phyloP scores from a whole-genome alignment of 2,113 vertebrate genomes.

The Microcebus ravelobensis region DNA sequence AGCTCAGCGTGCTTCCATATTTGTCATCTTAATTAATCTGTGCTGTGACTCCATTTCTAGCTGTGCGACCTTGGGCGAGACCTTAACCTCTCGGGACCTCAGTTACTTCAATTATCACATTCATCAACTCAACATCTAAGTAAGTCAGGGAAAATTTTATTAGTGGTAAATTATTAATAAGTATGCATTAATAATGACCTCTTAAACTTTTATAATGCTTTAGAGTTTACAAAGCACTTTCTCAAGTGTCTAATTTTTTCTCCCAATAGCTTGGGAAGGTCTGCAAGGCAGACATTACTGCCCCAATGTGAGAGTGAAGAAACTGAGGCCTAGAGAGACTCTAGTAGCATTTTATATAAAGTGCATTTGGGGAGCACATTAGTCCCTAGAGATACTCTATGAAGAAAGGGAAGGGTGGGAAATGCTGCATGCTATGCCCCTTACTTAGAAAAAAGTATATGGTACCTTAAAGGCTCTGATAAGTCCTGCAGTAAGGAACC shows the following conservation, averaged over 20 bases:
- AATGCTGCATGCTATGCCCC: neutral
- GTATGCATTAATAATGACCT: conserved; percentile 71
- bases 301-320: neutral
- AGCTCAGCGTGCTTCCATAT: neutral
- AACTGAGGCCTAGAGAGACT: neutral
- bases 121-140: conserved; percentile 52
- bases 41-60: neutral
- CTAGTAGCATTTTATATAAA: neutral
- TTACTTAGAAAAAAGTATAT: neutral
- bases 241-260: neutral
- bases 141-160: conserved; percentile 58
- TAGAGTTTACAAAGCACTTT: conserved; percentile 70
- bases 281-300: rapidly evolving
- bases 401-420: neutral
- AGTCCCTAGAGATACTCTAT: neutral
- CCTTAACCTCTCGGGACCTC: conserved; percentile 7
- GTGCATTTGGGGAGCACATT: neutral
- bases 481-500: neutral
- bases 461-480: neutral
- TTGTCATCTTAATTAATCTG: neutral
- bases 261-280: neutral
- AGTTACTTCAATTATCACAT: conserved; percentile 50
- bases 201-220: conserved; percentile 74
- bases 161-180: conserved; percentile 73
- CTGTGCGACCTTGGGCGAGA: neutral